Evolutionary conservation across 2,113 vertebrate genomes (phyloP).

Genomic region (Ailurus styani): DNA sequence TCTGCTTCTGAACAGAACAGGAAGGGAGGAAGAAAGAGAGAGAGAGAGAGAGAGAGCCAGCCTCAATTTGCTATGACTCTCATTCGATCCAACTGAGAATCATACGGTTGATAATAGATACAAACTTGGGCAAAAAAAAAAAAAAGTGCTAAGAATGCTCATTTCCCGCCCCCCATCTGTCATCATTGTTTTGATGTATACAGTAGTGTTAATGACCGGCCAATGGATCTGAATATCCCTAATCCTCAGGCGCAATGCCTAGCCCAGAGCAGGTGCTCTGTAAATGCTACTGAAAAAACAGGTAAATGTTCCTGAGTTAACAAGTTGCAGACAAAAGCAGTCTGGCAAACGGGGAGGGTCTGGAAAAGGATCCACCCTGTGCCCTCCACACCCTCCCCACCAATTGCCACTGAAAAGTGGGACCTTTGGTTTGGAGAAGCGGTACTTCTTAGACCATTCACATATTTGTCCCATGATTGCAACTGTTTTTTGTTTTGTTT

Average conservation of each 20-base stretch:
- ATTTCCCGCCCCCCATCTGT: neutral
- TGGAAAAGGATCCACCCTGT: neutral
- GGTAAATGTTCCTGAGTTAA: neutral
- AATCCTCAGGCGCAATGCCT: neutral
- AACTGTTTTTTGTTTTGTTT: neutral
- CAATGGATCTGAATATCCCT: neutral
- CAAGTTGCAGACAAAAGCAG: neutral
- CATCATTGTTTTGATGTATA: neutral
- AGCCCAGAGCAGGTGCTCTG: neutral
- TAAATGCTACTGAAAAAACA: neutral
- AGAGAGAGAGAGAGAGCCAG: neutral
- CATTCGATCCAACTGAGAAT: neutral
- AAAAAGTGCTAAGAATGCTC: neutral
- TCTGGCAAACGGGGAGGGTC: neutral
- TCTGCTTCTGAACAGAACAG: neutral
- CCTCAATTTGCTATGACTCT: neutral
- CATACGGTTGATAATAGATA: neutral
- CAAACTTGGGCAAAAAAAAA: rapidly evolving
- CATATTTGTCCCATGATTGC: neutral
- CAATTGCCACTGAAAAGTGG: neutral
- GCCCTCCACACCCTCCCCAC: neutral
- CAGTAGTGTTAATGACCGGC: neutral
- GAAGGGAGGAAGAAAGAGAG: neutral
- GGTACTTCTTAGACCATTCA: neutral
- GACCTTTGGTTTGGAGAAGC: neutral